Percentiles rank a stretch among this genome's conserved stretches.
These are phyloP conservation scores for Drosophila greeni DNA, from an alignment of 2,888 invertebrate species.

Conservation along the genomic window DNA sequence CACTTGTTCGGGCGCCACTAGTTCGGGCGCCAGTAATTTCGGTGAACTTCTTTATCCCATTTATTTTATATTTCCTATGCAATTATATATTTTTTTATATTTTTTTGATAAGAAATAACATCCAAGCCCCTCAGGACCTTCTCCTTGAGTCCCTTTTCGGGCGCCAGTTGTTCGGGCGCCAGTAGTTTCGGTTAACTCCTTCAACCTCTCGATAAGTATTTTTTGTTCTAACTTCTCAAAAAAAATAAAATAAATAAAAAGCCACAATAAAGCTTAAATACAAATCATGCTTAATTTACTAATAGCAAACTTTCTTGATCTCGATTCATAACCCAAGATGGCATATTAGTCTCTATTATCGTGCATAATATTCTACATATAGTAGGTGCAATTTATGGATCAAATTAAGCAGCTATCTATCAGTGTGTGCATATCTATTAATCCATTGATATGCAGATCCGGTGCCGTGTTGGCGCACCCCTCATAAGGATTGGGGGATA, in stretches of 20 bases:
- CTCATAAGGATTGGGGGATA: conserved; percentile 11
- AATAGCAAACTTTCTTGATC: neutral
- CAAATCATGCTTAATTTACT: neutral
- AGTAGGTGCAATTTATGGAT: conserved; percentile 17
- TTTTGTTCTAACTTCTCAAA: neutral
- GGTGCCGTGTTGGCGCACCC: conserved; percentile 4
- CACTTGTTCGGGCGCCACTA: too few species aligned
- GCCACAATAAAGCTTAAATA: neutral
- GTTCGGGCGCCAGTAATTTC: neutral
- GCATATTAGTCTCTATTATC: neutral
- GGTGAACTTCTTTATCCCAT: neutral
- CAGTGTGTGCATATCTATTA: conserved; percentile 36
- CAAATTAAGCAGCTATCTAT: conserved; percentile 31
- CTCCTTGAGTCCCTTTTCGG: neutral
- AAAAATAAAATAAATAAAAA: too few species aligned
- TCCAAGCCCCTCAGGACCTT: neutral
- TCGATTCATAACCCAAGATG: conserved; percentile 4
- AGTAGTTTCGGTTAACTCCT: neutral
- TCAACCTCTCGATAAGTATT: neutral
- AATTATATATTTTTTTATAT: too few species aligned
- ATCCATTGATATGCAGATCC: conserved; percentile 29
- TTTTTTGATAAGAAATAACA: too few species aligned
- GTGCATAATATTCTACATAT: conserved; percentile 6
- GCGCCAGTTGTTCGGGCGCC: neutral
- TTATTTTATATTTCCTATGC: too few species aligned